A percentile compares a stretch with the other conserved stretches of the same genome.
Evolutionary conservation across 2,113 vertebrate species (phyloP).

Genomic region (Girardinichthys multiradiatus): DNA sequence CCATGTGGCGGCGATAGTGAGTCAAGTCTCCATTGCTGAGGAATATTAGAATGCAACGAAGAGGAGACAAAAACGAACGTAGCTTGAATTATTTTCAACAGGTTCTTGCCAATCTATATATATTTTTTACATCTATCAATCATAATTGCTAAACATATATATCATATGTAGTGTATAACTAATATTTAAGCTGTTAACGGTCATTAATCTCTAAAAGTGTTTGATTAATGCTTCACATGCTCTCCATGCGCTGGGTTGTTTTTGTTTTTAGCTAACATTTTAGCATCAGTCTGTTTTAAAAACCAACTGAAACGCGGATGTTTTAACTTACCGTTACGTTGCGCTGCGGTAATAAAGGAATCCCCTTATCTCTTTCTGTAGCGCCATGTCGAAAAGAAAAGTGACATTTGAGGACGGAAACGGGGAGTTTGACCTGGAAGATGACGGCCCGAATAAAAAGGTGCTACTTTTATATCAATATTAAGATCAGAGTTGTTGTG

Average conservation of each 20-base stretch:
- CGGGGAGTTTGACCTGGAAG: conserved; percentile 81
- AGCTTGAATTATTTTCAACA: conserved; percentile 36
- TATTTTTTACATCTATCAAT: not conserved
- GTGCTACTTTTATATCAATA: conserved; percentile 52
- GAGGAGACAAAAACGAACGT: conserved; percentile 48
- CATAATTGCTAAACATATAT: fast-evolving
- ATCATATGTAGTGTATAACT: fast-evolving
- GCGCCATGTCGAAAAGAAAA: conserved; percentile 88
- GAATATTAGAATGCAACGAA: conserved; percentile 23
- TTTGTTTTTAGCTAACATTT: conserved; percentile 47
- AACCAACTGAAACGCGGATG: not conserved
- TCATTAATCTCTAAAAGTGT: not conserved
- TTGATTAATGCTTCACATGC: not conserved
- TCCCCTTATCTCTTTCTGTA: conserved; percentile 2
- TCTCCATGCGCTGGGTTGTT: conserved; percentile 11
- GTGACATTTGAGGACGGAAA: conserved; percentile 87
- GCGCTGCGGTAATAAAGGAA: not conserved
- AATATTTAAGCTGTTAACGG: not conserved
- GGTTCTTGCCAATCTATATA: conserved; percentile 22
- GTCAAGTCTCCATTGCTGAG: fast-evolving
- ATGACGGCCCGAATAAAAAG: conserved; percentile 84
- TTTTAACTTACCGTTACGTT: not conserved
- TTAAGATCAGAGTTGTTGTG: not conserved
- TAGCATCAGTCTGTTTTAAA: conserved; percentile 14
- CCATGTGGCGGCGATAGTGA: conserved; percentile 31